Evolutionary conservation across 2,113 vertebrate species (phyloP), one percentile per base, ranked within the genome.

Genomic region (Dendropsophus ebraccatus): DNA sequence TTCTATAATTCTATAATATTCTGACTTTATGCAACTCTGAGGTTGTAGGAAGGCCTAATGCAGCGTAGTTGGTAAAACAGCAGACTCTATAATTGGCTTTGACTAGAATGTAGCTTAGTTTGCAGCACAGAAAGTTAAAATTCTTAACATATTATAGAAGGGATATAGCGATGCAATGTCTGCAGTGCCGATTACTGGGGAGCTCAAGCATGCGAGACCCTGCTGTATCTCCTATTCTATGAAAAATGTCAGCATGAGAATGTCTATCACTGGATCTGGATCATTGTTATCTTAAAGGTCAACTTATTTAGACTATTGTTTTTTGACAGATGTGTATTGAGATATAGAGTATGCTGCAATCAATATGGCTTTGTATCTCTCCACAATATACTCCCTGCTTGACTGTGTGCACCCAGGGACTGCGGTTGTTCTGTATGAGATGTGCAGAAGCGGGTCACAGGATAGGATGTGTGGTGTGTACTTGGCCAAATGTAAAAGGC

Each of bases 271-370:
- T n/a, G 47, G 41, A 76, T 47, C 47, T 76, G 41, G 74, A 50
- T 76, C 74, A 76, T 76, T 49, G 74, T 76, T 76, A 49, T 50
- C 74, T 76, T 52, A 76, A 76, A 76, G 74, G 74, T 52, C 74
- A 76, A 11, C 25, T 50, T 52, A 76, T 32, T 76, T 76, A 76
- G 74, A 21, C 14, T 52, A 49, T 76, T 76, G 41, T 73, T 73
- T 73, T 45, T 10, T 45, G 70, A 41, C 70, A 73, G 35, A 47
- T n/a, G 37, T 12, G 16, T 37, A 37, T 72, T 72, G 69, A 73
- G 70, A 47, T n/a, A 41, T 41, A 41, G 4, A 5, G 8, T 73
- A 45, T 73, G 21, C 70, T n/a, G 9, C 70, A n/a, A 45, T 73
- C 70, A n/a, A 73, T 72, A 72, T 0, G 69, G 21, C 32, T 45